Percentiles rank a stretch among this genome's conserved stretches.
phyloP scores from a whole-genome alignment of 2,113 vertebrate species.

The Spea multiplicata region DNA sequence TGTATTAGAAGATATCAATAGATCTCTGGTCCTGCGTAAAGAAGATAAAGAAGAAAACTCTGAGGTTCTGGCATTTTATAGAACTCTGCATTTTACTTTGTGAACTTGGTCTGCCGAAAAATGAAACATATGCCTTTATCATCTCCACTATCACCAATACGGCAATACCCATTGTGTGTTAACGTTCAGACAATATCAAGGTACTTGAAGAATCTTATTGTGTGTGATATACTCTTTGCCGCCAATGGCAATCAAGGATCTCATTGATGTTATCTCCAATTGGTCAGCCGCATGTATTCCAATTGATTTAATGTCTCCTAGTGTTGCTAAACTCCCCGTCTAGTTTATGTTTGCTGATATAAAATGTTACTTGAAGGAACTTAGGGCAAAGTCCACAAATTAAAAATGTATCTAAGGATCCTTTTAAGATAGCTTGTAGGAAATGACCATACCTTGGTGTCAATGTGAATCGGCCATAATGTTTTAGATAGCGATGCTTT shows the following conservation, averaged over 20 bases:
- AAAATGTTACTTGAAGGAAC: not conserved
- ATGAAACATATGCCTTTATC: too few relatives aligned
- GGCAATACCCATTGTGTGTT: too few relatives aligned
- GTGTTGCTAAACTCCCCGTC: not conserved
- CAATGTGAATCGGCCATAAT: constrained; percentile 23
- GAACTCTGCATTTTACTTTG: too few relatives aligned
- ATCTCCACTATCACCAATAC: too few relatives aligned
- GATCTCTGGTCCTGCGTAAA: too few relatives aligned
- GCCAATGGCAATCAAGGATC: not conserved
- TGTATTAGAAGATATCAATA: too few relatives aligned
- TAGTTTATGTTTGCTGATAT: not conserved
- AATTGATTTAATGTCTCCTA: not conserved
- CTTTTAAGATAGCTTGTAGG: constrained; percentile 16
- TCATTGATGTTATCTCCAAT: not conserved
- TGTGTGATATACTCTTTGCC: too few relatives aligned
- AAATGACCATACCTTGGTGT: constrained; percentile 4
- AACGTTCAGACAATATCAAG: too few relatives aligned
- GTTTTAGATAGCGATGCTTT: constrained; percentile 23
- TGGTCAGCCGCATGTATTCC: not conserved
- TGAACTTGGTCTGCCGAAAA: too few relatives aligned
- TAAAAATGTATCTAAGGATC: not conserved
- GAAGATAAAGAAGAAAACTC: too few relatives aligned
- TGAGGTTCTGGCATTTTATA: too few relatives aligned
- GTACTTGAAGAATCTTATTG: too few relatives aligned
- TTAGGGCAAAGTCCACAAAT: not conserved